phyloP scores from a whole-genome alignment of 2,888 invertebrate genomes.

The Tetropium fuscum region DNA sequence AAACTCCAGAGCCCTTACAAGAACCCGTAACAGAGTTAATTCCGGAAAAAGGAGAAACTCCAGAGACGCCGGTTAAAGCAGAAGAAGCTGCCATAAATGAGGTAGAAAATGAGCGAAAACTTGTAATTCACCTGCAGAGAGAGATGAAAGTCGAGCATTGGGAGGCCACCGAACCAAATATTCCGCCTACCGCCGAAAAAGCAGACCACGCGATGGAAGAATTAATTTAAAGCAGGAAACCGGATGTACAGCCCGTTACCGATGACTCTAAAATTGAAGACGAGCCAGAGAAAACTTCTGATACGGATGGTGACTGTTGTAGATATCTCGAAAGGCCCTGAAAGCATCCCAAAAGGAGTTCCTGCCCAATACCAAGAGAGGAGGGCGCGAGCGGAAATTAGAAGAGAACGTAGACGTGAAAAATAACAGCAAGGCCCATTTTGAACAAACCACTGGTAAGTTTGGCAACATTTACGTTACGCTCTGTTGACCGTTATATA shows the following conservation, averaged over 20 bases:
- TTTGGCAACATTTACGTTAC: not conserved
- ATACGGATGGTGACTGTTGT: slow-evolving; percentile 22
- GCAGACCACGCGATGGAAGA: no score
- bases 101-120: not conserved
- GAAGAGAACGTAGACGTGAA: slow-evolving; percentile 33
- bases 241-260: no score
- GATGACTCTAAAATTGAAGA: not conserved
- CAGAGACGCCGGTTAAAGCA: no score
- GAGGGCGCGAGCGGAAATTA: slow-evolving; percentile 34
- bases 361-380: slow-evolving; percentile 4
- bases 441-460: slow-evolving; percentile 35
- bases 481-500: slow-evolving; percentile 29
- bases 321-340: slow-evolving; percentile 38
- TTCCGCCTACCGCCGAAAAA: no score
- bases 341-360: slow-evolving; percentile 32
- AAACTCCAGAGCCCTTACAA: not conserved
- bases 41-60: not conserved
- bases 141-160: no score
- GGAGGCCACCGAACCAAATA: no score
- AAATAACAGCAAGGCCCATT: slow-evolving; percentile 39
- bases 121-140: no score
- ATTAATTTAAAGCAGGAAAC: no score
- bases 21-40: not conserved
- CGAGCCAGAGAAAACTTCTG: not conserved
- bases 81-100: no score